A percentile compares a stretch with the other conserved stretches of the same genome.
These are phyloP conservation scores for Leptodactylus fallax DNA, from an alignment of 2,797 vertebrate genomes.

Conservation along the genomic window DNA sequence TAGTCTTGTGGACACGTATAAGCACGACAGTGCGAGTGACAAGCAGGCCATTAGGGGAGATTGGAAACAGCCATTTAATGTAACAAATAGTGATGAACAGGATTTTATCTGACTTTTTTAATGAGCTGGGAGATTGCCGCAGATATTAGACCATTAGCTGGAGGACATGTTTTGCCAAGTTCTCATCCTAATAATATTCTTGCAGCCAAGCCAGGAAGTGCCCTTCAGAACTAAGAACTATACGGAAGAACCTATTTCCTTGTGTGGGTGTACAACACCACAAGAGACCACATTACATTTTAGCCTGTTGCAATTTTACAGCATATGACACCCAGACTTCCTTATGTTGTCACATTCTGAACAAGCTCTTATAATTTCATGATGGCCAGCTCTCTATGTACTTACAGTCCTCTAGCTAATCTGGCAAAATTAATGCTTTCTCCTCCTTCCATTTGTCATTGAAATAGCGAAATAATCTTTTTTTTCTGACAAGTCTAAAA, in stretches of 20 bases:
- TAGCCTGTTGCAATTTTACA: not conserved
- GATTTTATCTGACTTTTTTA: conserved; percentile 59
- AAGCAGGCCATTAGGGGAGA: conserved; percentile 54
- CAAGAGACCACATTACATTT: not conserved
- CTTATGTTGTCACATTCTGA: conserved; percentile 2
- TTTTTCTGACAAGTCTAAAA: conserved; percentile 49
- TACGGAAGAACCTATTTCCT: not conserved
- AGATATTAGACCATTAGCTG: conserved; percentile 60
- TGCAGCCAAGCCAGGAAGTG: conserved; percentile 47
- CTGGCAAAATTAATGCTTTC: not conserved
- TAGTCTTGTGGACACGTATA: conserved; percentile 31
- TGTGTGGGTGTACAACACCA: not conserved
- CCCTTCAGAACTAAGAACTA: conserved; percentile 31
- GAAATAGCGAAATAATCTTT: conserved; percentile 46
- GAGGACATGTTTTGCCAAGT: conserved; percentile 50
- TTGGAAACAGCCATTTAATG: conserved; percentile 60
- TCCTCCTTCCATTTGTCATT: conserved; percentile 44
- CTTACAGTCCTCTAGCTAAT: not conserved
- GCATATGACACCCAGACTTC: not conserved
- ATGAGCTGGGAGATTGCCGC: conserved; percentile 58
- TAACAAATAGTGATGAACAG: conserved; percentile 59
- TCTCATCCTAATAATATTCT: conserved; percentile 51
- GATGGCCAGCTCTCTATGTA: not conserved
- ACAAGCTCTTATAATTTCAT: not conserved
- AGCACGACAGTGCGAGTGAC: conserved; percentile 51